Evolutionary conservation across 2,113 vertebrate genomes (phyloP).

Genomic region (Toxostoma redivivum): DNA sequence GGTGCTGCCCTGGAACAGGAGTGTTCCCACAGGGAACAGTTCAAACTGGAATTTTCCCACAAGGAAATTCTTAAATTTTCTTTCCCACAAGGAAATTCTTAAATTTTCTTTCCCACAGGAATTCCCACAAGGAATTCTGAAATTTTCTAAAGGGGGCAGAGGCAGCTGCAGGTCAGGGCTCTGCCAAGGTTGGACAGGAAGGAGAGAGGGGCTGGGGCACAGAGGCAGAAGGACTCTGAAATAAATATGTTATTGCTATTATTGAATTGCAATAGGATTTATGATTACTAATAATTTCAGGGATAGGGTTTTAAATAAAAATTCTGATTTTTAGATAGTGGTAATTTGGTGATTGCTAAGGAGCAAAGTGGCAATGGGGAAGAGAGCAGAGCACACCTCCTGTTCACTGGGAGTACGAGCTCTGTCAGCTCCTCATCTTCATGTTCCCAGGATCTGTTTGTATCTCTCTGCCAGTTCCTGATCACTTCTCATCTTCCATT

Average conservation of each 20-base stretch:
- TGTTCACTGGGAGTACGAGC: background rate
- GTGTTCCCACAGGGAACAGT: background rate
- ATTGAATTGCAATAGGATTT: accelerated
- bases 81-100: accelerated
- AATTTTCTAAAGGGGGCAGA: background rate
- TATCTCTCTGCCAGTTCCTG: background rate
- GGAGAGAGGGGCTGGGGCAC: background rate
- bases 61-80: too few relatives aligned
- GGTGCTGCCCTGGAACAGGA: background rate
- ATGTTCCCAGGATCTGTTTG: accelerated
- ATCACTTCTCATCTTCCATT: background rate
- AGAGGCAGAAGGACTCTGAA: background rate
- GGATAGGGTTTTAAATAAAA: background rate
- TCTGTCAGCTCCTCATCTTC: background rate
- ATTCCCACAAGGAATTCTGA: accelerated
- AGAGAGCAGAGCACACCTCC: background rate
- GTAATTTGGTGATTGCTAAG: background rate
- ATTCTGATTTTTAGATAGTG: background rate
- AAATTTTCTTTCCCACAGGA: background rate
- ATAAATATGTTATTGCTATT: background rate
- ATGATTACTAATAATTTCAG: background rate
- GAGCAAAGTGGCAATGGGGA: background rate
- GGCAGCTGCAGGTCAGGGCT: background rate
- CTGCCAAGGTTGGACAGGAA: background rate
- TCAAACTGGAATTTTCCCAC: accelerated